Percentiles rank a stretch among this genome's conserved stretches.
phyloP scores from a whole-genome alignment of 2,797 vertebrate genomes.

The Ceryle rudis region DNA sequence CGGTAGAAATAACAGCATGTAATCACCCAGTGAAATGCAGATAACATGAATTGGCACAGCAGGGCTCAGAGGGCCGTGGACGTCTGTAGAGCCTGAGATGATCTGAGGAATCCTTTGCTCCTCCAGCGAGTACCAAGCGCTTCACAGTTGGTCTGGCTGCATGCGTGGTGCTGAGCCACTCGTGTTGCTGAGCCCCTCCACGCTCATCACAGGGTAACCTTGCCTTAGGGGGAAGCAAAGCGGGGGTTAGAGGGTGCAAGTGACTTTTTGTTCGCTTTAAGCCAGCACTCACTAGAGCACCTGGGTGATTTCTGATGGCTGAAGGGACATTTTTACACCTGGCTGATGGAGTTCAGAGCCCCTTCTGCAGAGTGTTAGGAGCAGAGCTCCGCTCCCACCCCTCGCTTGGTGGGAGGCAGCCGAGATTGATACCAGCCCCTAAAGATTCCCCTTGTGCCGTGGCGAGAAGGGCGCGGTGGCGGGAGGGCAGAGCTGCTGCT shows the following conservation, averaged over 20 bases:
- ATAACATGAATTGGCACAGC: background rate
- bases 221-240: background rate
- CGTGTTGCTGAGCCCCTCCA: background rate
- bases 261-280: background rate
- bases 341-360: background rate
- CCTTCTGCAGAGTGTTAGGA: background rate
- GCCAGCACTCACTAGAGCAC: background rate
- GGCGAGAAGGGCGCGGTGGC: background rate
- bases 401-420: background rate
- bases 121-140: rapidly evolving
- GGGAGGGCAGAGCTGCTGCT: background rate
- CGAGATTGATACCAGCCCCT: background rate
- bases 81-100: background rate
- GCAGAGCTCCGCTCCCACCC: background rate
- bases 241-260: background rate
- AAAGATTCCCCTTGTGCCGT: background rate
- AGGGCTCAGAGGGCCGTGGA: background rate
- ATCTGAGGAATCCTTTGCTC: background rate
- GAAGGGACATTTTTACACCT: background rate
- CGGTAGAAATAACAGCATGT: background rate
- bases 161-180: background rate
- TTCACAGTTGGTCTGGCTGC: rapidly evolving
- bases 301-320: background rate
- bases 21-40: background rate
- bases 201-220: rapidly evolving